Percentiles rank a stretch among this genome's conserved stretches.
These are phyloP conservation scores for Ceratina japonica DNA, from an alignment of 1,140 invertebrate genomes.

Conservation along the genomic window DNA sequence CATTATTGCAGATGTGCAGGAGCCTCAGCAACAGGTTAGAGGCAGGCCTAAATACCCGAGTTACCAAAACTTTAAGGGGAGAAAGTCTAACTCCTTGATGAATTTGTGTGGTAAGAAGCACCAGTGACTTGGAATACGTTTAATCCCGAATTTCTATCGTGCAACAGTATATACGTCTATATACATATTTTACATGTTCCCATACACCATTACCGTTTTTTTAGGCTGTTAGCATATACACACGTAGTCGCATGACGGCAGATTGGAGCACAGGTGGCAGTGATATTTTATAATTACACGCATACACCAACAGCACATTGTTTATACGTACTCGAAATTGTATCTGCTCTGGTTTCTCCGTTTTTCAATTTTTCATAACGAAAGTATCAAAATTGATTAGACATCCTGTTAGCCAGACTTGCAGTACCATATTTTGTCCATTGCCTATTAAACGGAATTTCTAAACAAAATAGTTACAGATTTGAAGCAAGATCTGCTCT, in stretches of 20 bases:
- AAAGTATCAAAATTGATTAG: background rate
- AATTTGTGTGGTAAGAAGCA: slow-evolving; percentile 93
- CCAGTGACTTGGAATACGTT: slow-evolving; percentile 76
- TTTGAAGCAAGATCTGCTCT: too few relatives aligned
- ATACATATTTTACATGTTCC: slow-evolving; percentile 48
- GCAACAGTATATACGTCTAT: slow-evolving; percentile 57
- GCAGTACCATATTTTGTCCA: background rate
- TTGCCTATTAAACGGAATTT: background rate
- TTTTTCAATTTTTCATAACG: too few relatives aligned
- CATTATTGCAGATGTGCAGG: slow-evolving; percentile 84
- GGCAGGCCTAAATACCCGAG: slow-evolving; percentile 90
- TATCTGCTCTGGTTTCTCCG: slow-evolving; percentile 7
- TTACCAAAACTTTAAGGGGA: slow-evolving; percentile 91
- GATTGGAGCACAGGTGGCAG: slow-evolving; percentile 72
- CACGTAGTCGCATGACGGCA: slow-evolving; percentile 77
- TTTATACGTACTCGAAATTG: slow-evolving; percentile 41
- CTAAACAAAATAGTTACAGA: too few relatives aligned
- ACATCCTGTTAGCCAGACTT: background rate
- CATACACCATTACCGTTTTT: slow-evolving; percentile 53
- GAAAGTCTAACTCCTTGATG: slow-evolving; percentile 96
- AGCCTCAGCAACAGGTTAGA: slow-evolving; percentile 86
- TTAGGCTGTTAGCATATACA: slow-evolving; percentile 61
- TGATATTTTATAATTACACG: slow-evolving; percentile 50
- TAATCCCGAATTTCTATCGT: slow-evolving; percentile 69
- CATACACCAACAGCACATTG: slow-evolving; percentile 46